Evolutionary conservation across 2,888 invertebrate species (phyloP), one percentile per base, ranked within the genome.

Genomic region (Tetragonisca angustula): DNA sequence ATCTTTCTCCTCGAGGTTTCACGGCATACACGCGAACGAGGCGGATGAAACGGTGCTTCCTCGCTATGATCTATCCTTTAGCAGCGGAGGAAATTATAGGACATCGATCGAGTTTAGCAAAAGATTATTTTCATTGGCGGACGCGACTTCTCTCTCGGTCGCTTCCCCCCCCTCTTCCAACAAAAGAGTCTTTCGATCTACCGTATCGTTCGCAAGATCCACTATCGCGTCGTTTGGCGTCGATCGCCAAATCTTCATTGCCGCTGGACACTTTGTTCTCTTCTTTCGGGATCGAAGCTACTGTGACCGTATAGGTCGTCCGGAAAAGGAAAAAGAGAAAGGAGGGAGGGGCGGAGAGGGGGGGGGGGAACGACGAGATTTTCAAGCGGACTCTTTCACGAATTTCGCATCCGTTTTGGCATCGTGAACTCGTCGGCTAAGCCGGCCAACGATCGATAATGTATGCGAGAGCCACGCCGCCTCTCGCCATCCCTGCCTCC

Each of bases 401-500:
- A 91, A 91, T 88, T 91, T 90, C 79, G 81, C 88, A 85, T 91
- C 81, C 86, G 83, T 88, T 90, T 90, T 90, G 89, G 87, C 90
- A 85, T 88, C 79, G 81, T 52, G 71, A 78, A 70, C 78, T 62
- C 67, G 71, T 21, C 76, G 85, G 85, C 73, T 74, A 82, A 86
- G 81, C 80, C 64, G 83, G 84, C 84, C 78, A 82, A 80, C 72
- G 87, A 77, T 89, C 87, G 87, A 90, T 90, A 90, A 90, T 88
- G 86, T 90, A 90, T 90, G 90, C 89, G 86, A 86, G 83, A 86
- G 79, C 81, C 54, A 54, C 73, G 72, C 78, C 73, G 70, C 72
- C 61, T 50, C 67, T 52, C 24, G n/a, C 50, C 32, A 32, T 27
- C 56, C 54, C 64, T n/a, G 9, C 19, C 50, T 4, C 17, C 43